Percentiles rank a stretch among this genome's conserved stretches.
Conservation (phyloP, 2,888 invertebrate species). For the Zygaena filipendulae region DNA sequence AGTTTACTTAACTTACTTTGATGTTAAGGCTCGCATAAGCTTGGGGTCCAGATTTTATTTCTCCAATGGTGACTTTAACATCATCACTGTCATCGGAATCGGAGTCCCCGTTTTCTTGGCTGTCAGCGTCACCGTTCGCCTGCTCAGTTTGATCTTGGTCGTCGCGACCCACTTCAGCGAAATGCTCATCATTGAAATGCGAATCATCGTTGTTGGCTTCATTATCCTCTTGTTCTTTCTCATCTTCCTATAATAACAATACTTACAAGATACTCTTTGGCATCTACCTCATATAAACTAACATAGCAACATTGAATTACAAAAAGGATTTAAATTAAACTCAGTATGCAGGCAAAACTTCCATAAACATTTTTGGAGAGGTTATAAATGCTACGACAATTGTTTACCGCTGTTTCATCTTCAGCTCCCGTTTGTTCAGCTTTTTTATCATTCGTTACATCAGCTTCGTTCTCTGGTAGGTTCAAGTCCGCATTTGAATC, state of each 20-base stretch:
- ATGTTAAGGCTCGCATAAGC: slow-evolving; percentile 79
- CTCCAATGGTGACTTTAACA: slow-evolving; percentile 93
- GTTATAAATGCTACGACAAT: slow-evolving; percentile 1
- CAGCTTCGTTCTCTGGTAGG: slow-evolving; percentile 22
- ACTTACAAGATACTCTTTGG: too few relatives aligned
- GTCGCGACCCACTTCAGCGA: slow-evolving; percentile 50
- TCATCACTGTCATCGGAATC: slow-evolving; percentile 84
- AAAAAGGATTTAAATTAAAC: too few relatives aligned
- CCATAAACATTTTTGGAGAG: slow-evolving; percentile 16
- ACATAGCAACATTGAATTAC: too few relatives aligned
- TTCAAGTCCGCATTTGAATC: slow-evolving; percentile 76
- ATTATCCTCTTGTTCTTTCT: slow-evolving; percentile 57
- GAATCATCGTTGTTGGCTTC: slow-evolving; percentile 60
- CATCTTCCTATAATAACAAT: slow-evolving; percentile 33
- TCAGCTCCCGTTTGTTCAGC: slow-evolving; percentile 14
- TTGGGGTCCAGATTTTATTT: slow-evolving; percentile 80
- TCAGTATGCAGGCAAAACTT: too few relatives aligned
- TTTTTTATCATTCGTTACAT: slow-evolving; percentile 15
- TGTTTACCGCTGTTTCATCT: slow-evolving; percentile 15
- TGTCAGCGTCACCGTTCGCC: slow-evolving; percentile 53
- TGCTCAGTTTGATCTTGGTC: slow-evolving; percentile 34
- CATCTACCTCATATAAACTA: too few relatives aligned
- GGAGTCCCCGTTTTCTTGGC: slow-evolving; percentile 67
- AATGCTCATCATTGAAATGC: slow-evolving; percentile 58
- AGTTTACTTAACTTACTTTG: slow-evolving; percentile 54